These are phyloP conservation scores for Zaprionus taronus DNA, from an alignment of 1,140 invertebrate genomes.

Conservation along the genomic window DNA sequence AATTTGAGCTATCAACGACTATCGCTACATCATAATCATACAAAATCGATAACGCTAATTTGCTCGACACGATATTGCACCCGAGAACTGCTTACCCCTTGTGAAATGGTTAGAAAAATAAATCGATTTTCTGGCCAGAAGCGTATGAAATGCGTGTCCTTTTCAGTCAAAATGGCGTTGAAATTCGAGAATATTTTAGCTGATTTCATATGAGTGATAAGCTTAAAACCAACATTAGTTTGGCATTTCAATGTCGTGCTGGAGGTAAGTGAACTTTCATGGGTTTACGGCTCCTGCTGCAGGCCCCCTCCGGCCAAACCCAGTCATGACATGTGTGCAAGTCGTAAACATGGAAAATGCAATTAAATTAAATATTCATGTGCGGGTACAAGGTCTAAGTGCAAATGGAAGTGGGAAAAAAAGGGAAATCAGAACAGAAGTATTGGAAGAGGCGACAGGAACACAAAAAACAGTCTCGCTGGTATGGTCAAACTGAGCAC, in stretches of 20 bases:
- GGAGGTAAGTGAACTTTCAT: conserved; percentile 63
- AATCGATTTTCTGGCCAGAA: conserved; percentile 56
- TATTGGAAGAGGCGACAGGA: conserved; percentile 4
- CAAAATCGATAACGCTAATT: conserved; percentile 43
- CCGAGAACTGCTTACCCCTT: background rate
- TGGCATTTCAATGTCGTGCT: conserved; percentile 67
- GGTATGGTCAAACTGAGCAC: conserved; percentile 42
- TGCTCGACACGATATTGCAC: conserved; percentile 6
- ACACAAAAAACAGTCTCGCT: conserved; percentile 18
- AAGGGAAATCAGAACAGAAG: conserved; percentile 20
- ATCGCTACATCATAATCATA: conserved; percentile 11
- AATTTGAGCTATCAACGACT: background rate
- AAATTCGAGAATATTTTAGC: conserved; percentile 28
- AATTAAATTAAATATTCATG: conserved; percentile 68
- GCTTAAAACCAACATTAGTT: conserved; percentile 31
- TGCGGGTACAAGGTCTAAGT: conserved; percentile 38
- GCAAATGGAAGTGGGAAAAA: conserved; percentile 26
- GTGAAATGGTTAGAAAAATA: conserved; percentile 35
- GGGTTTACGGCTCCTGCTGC: conserved; percentile 1
- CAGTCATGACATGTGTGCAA: conserved; percentile 52
- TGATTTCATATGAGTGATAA: conserved; percentile 47
- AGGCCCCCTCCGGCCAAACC: background rate
- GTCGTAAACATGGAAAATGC: conserved; percentile 63
- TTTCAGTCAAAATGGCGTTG: conserved; percentile 35
- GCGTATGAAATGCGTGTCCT: conserved; percentile 41